phyloP scores from a whole-genome alignment of 2,113 vertebrate genomes.

The Ameiurus melas region DNA sequence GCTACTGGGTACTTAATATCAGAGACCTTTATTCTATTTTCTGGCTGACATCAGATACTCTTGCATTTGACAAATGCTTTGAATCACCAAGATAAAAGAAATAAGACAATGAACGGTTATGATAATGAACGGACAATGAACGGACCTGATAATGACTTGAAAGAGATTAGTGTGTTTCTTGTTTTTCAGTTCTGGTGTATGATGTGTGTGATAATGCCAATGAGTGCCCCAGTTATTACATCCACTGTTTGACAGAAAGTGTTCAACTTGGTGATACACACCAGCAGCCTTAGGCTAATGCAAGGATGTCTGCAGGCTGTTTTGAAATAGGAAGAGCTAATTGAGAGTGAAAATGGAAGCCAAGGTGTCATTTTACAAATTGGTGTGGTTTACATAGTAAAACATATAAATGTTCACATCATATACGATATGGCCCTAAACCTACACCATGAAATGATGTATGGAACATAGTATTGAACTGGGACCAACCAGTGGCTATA shows the following conservation, averaged over 20 bases:
- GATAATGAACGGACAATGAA: too few species aligned
- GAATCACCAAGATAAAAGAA: neutral
- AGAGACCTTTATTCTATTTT: slow-evolving; percentile 14
- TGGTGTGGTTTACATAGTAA: neutral
- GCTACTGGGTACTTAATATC: neutral
- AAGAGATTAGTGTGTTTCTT: slow-evolving; percentile 15
- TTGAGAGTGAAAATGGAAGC: neutral
- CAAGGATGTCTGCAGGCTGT: neutral
- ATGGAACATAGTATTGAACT: neutral
- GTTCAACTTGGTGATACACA: too few species aligned
- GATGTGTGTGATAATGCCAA: neutral
- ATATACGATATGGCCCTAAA: neutral
- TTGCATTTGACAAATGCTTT: neutral
- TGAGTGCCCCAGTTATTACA: neutral
- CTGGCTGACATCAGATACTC: neutral
- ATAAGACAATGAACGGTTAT: slow-evolving; percentile 19
- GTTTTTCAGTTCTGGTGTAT: neutral
- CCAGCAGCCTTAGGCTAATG: neutral
- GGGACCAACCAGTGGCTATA: neutral
- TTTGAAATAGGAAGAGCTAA: neutral
- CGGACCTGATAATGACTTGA: slow-evolving; percentile 28
- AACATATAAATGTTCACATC: neutral
- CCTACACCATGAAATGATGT: neutral
- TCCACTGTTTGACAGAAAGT: neutral
- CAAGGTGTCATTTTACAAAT: neutral